Evolutionary conservation across 2,797 vertebrate species (phyloP), one percentile per base, ranked within the genome.

Genomic region (Myiotriccus ornatus): DNA sequence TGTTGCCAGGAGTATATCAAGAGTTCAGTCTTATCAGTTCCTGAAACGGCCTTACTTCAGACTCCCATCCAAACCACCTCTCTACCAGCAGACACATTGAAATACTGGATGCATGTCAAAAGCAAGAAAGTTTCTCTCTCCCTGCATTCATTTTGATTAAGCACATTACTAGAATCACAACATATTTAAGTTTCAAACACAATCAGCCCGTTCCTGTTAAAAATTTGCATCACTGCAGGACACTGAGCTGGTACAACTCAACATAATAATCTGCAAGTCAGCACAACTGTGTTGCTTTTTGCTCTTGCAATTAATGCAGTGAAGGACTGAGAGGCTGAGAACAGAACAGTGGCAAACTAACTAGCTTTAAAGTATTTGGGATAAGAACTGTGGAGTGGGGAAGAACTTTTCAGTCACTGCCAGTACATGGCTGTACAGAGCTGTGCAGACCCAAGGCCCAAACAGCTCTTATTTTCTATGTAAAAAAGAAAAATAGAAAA

Each of bases 391-490:
- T 17, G 27, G 21, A 60, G 21, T 49, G n/a, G 18, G 23, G 25
- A 77, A 80, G 10, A 65, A 22, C 6, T 80, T 69, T 73, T 82
- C 30, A 19, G 9, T 35, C 37, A 18, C 25, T 65, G 17, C 6
- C 18, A 35, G 11, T 53, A 35, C 6, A 14, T 46, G 32, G 7
- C 12, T 71, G 20, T 27, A 19, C 14, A 77, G 27, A 67, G 3
- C 21, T 43, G 3, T 28, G 11, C 16, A 60, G 44, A 84, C 3
- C 16, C 28, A 82, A 64, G 17, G 11, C 4, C 7, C 6, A 64
- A 53, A 41, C 0, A 68, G 7, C 2, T 60, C 9, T 28, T 20
- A 3, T 0, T 27, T 60, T 50, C 32, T 7, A 23, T 9, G 1
- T n/a, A 8, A 76, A 55, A 89, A 67, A 15, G 1, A 25, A 39